Conservation (phyloP, 2,113 vertebrate genomes). For the Oceanodroma tethys region DNA sequence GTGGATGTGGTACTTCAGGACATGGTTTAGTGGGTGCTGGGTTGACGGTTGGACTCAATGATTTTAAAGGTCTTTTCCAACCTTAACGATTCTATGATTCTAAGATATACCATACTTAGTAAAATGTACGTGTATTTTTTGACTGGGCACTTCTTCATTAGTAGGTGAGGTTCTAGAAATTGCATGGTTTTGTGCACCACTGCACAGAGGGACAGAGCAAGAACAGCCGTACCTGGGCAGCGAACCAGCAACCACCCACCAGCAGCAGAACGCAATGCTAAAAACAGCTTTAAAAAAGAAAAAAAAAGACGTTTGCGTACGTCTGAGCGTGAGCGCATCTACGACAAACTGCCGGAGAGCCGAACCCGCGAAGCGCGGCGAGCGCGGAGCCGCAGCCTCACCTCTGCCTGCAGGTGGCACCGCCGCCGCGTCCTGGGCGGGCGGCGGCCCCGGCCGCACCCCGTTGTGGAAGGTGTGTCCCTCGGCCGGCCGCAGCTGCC, state of each 20-base stretch:
- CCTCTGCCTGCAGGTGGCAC: slow-evolving; percentile 95
- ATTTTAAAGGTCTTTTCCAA: too few relatives aligned
- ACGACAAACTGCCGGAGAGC: too few relatives aligned
- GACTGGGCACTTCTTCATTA: neutral
- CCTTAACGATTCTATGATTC: too few relatives aligned
- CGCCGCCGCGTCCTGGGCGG: slow-evolving; percentile 87
- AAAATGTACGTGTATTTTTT: accelerated
- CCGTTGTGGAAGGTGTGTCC: slow-evolving; percentile 94
- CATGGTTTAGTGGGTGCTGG: too few relatives aligned
- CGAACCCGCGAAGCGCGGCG: neutral
- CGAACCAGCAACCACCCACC: neutral
- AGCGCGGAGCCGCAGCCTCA: slow-evolving; percentile 59
- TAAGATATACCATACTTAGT: too few relatives aligned
- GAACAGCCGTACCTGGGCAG: neutral
- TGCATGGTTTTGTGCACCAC: neutral
- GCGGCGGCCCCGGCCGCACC: slow-evolving; percentile 84
- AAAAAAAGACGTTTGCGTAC: too few relatives aligned
- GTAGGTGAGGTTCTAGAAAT: neutral
- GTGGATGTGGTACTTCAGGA: too few relatives aligned
- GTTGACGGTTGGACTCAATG: too few relatives aligned
- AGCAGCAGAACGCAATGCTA: neutral
- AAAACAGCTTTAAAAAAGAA: neutral
- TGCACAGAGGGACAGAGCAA: neutral
- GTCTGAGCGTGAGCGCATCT: neutral
- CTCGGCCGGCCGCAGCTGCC: slow-evolving; percentile 94